Percentiles rank a stretch among this genome's conserved stretches.
Evolutionary conservation across 2,888 invertebrate genomes (phyloP).

Genomic region (Pachycephus smyrnensis): DNA sequence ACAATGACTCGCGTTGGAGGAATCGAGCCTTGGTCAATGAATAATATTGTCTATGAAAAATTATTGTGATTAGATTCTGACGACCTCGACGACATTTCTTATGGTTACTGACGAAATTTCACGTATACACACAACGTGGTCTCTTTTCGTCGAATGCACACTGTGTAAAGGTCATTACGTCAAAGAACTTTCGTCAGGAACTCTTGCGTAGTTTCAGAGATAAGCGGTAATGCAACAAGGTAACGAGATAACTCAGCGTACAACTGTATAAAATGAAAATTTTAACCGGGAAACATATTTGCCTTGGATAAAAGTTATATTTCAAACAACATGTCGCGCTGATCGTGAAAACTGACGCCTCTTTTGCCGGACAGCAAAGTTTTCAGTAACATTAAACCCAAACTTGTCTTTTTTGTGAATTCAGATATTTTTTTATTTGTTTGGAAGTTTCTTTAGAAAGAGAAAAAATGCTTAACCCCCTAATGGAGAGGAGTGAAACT

Average conservation of each 20-base stretch:
- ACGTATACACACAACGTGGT: too few species aligned
- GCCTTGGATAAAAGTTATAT: slow-evolving; percentile 39
- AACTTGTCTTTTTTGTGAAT: background rate
- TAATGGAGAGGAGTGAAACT: background rate
- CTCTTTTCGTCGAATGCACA: background rate
- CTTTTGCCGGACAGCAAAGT: background rate
- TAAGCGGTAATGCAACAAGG: background rate
- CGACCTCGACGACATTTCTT: background rate
- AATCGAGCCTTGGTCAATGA: background rate
- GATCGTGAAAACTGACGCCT: slow-evolving; percentile 9
- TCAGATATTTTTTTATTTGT: background rate
- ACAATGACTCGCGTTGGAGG: background rate
- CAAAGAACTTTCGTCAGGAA: background rate
- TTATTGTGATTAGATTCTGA: background rate
- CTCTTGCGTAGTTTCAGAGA: background rate
- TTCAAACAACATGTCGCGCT: slow-evolving; percentile 4
- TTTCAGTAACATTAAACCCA: background rate
- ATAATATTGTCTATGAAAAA: background rate
- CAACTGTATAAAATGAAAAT: background rate
- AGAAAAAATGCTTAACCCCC: background rate
- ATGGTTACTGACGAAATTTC: background rate
- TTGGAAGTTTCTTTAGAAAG: background rate
- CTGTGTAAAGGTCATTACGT: background rate
- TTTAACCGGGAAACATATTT: slow-evolving; percentile 40
- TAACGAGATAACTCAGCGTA: background rate